Percentiles rank a stretch among this genome's conserved stretches.
Evolutionary conservation across 2,113 vertebrate genomes (phyloP).

Genomic region (Pteruthius melanotis): DNA sequence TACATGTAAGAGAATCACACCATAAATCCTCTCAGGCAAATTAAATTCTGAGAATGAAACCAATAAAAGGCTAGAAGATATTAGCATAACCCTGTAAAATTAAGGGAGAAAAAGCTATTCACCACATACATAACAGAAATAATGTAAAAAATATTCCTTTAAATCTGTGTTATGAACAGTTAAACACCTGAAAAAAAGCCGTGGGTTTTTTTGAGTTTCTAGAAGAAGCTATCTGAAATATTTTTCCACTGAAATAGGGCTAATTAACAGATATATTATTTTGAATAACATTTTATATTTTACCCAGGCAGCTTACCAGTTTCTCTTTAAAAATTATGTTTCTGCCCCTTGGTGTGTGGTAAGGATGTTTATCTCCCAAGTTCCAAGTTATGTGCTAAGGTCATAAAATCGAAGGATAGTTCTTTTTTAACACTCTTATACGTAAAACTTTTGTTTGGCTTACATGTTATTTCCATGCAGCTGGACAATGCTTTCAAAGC

Average conservation of each 20-base stretch:
- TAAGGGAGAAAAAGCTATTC: background rate
- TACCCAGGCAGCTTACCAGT: background rate
- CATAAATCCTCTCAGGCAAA: background rate
- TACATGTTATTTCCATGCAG: background rate
- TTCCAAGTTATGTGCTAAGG: background rate
- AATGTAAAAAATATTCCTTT: background rate
- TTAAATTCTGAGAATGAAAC: constrained; percentile 14
- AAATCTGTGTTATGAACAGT: background rate
- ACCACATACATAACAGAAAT: background rate
- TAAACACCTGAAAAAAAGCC: background rate
- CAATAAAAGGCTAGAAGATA: background rate
- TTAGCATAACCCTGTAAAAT: background rate
- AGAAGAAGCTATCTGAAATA: background rate
- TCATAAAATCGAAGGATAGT: background rate
- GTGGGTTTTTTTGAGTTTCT: background rate
- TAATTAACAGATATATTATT: background rate
- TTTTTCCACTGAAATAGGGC: background rate
- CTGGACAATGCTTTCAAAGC: background rate
- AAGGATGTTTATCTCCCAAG: background rate
- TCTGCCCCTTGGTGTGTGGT: background rate
- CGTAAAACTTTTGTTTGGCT: background rate
- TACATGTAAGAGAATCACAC: background rate
- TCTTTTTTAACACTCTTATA: background rate
- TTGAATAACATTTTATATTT: background rate
- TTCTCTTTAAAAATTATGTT: background rate